Base-by-base conservation (phyloP, 2,888 invertebrate genomes). In the Synanthedon andrenaeformis region DNA sequence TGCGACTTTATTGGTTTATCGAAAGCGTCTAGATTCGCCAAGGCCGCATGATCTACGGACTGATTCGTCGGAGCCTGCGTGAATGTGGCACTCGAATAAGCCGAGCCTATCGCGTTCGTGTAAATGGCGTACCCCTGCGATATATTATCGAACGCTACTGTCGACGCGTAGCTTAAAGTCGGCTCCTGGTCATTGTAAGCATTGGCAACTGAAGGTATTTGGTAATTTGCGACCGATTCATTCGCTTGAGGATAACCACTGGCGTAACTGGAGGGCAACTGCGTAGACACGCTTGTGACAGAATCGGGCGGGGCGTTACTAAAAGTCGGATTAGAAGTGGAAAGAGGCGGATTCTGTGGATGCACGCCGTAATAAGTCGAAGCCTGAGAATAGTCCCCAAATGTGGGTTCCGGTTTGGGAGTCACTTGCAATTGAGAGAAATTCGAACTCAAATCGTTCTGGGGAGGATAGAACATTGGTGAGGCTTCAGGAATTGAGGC, bases 1-100 rank as follows among this genome's bases (percentile, higher is more conserved):
- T 86, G 86, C 0, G 87, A 87, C 54, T 82, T 86, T 14, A 87
- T 87, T 1, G 87, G 86, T 57, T 79, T 74, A 57, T 87, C 87
- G 0, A 73, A 60, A 1, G 76, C 74, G 45, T 83, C 85, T 1
- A 83, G 54, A 54, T 81, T 73, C 0, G 81, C 62, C 41, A 83
- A 54, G 2, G 66, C 59, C 4, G 56, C 58, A 4, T 61, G 53
- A n/a, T 58, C 53, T 10, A 55, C 51, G 23, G 41, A 19, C 41
- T 58, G 28, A 4, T 66, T 64, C 2, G 66, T 66, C 3, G 66
- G 59, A 0, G 69, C 64, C 8, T 3, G 17, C 49, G 69, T 70
- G 4, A 59, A 60, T 54, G 65, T 69, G 1, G 71, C 65, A 3
- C 69, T 69, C 0, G 74, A 67, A n/a, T 52, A 51, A 13, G 74